Evolutionary conservation across 1,140 invertebrate genomes (phyloP).

Genomic region (Saxidomus purpurata): DNA sequence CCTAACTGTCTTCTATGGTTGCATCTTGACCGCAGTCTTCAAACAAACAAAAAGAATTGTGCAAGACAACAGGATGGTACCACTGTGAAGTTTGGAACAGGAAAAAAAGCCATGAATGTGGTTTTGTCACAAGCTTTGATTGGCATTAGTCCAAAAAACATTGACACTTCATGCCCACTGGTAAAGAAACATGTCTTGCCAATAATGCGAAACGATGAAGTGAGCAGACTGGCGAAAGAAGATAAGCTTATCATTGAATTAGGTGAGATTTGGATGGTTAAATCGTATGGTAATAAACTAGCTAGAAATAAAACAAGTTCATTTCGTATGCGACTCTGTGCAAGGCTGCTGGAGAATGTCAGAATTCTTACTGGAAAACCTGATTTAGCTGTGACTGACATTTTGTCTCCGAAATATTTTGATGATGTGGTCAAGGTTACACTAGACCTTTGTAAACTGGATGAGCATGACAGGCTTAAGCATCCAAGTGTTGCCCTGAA

Average conservation of each 20-base stretch:
- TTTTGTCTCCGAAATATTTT: background rate
- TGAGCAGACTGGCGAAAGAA: background rate
- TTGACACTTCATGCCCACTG: background rate
- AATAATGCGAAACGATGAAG: constrained; percentile 10
- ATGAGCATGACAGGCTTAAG: background rate
- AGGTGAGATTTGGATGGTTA: constrained; percentile 11
- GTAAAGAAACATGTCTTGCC: background rate
- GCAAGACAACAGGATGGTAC: background rate
- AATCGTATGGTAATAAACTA: background rate
- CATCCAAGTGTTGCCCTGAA: constrained; percentile 19
- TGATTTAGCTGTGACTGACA: background rate
- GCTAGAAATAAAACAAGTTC: background rate
- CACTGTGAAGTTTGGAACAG: background rate
- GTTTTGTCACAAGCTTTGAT: background rate
- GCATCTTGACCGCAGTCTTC: background rate
- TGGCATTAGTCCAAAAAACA: background rate
- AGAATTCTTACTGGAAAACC: background rate
- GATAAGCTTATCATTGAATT: background rate
- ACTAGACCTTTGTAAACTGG: background rate
- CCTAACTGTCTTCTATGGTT: constrained; percentile 9
- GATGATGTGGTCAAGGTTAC: background rate
- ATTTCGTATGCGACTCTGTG: background rate
- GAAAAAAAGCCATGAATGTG: background rate
- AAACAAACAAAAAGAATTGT: background rate
- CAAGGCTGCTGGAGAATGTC: background rate